Base-by-base conservation (phyloP, 2,113 vertebrate species). In the Ranitomeya imitator region DNA sequence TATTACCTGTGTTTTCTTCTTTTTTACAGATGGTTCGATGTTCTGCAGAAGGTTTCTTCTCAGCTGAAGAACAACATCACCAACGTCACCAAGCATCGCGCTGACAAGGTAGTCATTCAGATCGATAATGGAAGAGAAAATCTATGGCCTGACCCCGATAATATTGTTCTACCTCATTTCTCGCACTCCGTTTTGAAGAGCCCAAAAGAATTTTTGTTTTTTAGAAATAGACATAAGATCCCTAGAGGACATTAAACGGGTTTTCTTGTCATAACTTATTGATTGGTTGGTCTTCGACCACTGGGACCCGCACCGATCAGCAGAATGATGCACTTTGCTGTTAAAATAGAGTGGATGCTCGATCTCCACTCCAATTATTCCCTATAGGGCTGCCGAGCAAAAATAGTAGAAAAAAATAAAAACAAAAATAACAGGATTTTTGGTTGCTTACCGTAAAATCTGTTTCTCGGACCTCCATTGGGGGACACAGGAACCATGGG, bases 1-100 rank as follows among this genome's bases (percentile, higher is more conserved):
- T 26, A 23, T 79, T 12, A 7, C 12, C 51, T 23, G 0, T 31
- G 19, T 7, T 55, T 9, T 37, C 85, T 82, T 89, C 73, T 26
- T 85, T 85, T 11, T n/a, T 23, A 74, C 90, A 99, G 98, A 31
- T 99, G 98, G 98, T 99, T 99, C 91, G 98, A 99, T 92, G 97
- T 99, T 2, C 96, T 99, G 91, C 98, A 99, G 91, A 99, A 98
- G 86, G 97, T 97, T 69, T 98, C 98, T 37, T 95, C 95, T 2
- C 98, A 98, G 81, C 79, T 98, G 90, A 97, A 97, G 93, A 96
- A 96, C 7, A 97, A 92, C 89, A 96, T 99, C 88, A 94, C 95
- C 5, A 97, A 96, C 61, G 96, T 95, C 88, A 93, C 97, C 1
- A 98, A 97, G 59, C 95, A 97, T 90, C 95, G 97, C 89, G 96